Evolutionary conservation across 1,140 invertebrate species (phyloP), one percentile per base, ranked within the genome.

Genomic region (Oedothorax gibbosus): DNA sequence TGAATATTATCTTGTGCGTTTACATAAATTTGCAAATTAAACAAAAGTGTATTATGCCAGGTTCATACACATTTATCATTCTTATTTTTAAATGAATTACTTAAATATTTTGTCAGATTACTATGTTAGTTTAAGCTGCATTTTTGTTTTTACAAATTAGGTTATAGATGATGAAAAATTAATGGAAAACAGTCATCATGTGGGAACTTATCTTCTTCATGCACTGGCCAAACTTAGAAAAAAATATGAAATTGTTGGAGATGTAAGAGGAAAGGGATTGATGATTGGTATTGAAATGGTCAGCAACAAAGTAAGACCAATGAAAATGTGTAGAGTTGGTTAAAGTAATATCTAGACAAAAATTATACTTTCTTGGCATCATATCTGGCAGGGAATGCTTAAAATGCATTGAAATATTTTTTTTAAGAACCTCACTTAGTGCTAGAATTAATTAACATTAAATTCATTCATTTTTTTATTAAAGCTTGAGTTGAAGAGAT

Each of bases 251-350:
- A 90, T 95, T 50, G 93, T 99, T 20, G 97, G 98, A 12, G 98
- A 99, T 91, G 96, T 99, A 0, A 91, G 98, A 73, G 98, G 98
- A 7, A 98, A 98, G 91, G 98, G 98, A 0, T 90, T 99, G n/a
- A 99, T 99, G 97, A 94, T 99, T 87, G 98, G 97, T 0, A 89
- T 99, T 0, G 97, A 99, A 90, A 89, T 98, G 73, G 94, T 98
- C 0, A 89, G 90, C 11, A 93, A 96, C 88, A 91, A 93, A 88
- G 90, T 91, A 88, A 84, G 84, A 49, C 50, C 1, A 2, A 35
- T 35, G 35, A 35, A 35, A 35, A 35, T 35, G 35, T 35, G 35
- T 35, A 35, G 35, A 35, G 35, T 35, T 35, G 35, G 35, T 35
- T 35, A 5, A 35, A 35, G 35, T 35, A 35, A 35, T 35, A 35